phyloP scores from a whole-genome alignment of 2,888 invertebrate genomes.

The Drosophila histrio region DNA sequence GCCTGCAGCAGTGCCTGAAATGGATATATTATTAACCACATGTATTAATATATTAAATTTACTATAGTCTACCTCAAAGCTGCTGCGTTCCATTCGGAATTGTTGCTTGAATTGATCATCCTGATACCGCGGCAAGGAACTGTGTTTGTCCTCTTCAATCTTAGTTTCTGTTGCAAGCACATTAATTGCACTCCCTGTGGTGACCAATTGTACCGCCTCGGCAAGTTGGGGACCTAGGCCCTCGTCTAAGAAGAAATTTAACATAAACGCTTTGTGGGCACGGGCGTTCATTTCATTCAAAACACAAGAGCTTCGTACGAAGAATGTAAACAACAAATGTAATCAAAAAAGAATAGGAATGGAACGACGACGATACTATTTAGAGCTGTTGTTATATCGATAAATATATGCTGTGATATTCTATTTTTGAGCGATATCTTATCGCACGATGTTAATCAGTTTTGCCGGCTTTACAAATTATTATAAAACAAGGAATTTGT shows the following conservation, averaged over 20 bases:
- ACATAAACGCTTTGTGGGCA: constrained; percentile 45
- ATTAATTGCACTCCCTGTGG: constrained; percentile 15
- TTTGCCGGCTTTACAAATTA: no score
- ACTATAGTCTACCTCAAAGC: constrained; percentile 37
- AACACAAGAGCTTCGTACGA: neutral
- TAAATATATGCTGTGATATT: no score
- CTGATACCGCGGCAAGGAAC: constrained; percentile 1
- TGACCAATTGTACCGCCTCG: constrained; percentile 37
- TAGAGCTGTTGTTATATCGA: no score
- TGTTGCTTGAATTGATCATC: constrained; percentile 53
- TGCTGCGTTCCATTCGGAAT: constrained; percentile 53
- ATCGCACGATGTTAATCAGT: no score
- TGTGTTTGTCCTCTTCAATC: neutral
- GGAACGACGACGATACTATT: neutral
- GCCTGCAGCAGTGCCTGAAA: constrained; percentile 30
- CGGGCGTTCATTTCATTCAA: constrained; percentile 28
- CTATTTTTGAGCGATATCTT: no score
- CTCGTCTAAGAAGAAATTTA: constrained; percentile 51
- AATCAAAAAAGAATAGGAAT: constrained; percentile 1
- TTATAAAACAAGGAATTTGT: no score
- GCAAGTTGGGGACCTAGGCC: constrained; percentile 37
- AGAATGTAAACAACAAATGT: constrained; percentile 26
- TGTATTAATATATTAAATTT: no score
- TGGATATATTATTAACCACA: neutral
- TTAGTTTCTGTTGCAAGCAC: neutral